Conservation (phyloP, 2,888 invertebrate species). For the Furcula furcula region DNA sequence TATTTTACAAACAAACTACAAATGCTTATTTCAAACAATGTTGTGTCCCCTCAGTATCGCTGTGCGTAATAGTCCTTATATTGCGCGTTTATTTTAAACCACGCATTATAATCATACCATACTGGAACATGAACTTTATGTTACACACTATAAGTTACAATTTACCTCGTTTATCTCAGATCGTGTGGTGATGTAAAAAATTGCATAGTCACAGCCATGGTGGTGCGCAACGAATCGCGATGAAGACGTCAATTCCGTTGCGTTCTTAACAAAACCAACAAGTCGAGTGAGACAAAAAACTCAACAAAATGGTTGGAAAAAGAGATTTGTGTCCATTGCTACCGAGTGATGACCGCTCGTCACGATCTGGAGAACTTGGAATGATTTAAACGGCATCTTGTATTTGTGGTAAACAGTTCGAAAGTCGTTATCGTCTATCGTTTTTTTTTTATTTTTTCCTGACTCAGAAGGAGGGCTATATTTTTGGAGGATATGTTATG, state of each 20-base stretch:
- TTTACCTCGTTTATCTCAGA: constrained; percentile 13
- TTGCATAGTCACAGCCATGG: constrained; percentile 69
- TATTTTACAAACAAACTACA: too few species aligned
- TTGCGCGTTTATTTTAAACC: constrained; percentile 45
- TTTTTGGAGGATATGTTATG: constrained; percentile 2
- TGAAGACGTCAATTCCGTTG: constrained; percentile 72
- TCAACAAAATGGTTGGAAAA: constrained; percentile 35
- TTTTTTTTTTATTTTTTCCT: too few species aligned
- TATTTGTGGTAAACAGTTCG: too few species aligned
- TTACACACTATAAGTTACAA: constrained; percentile 4
- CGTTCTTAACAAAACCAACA: constrained; percentile 76
- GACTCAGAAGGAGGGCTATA: too few species aligned
- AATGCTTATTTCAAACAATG: too few species aligned
- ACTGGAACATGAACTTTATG: constrained; percentile 19
- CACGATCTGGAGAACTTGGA: background rate
- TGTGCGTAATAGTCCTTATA: too few species aligned
- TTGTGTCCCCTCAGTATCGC: too few species aligned
- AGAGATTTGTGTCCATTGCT: constrained; percentile 31
- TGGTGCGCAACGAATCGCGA: constrained; percentile 70
- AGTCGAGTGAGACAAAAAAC: constrained; percentile 55
- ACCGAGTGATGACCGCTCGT: constrained; percentile 33
- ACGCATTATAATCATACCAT: constrained; percentile 9
- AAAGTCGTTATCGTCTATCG: too few species aligned
- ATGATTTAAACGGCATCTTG: too few species aligned
- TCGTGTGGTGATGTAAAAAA: constrained; percentile 59